Percentiles rank a stretch among this genome's conserved stretches.
Conservation (phyloP, 2,888 invertebrate genomes). For the Lottia scabra region DNA sequence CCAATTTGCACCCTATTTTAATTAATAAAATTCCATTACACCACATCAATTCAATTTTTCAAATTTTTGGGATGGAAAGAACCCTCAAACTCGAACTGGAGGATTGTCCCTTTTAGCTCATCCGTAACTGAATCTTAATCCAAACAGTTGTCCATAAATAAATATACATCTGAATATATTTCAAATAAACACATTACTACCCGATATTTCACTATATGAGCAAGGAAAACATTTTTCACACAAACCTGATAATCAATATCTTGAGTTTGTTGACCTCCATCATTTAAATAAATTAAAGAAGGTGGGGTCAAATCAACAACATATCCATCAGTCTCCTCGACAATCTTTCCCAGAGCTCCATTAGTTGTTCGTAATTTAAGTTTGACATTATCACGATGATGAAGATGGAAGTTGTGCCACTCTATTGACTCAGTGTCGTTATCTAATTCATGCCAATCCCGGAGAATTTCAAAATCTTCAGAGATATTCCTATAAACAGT, state of each 20-base stretch:
- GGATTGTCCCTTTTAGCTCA: no score
- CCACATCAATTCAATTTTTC: no score
- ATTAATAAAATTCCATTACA: no score
- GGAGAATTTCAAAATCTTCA: constrained; percentile 26
- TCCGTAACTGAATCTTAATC: no score
- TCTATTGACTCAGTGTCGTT: constrained; percentile 30
- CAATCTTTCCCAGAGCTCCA: constrained; percentile 39
- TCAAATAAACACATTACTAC: not conserved
- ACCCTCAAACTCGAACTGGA: no score
- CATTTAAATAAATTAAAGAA: constrained; percentile 33
- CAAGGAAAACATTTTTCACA: no score
- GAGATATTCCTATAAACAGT: constrained; percentile 23
- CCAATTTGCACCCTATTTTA: no score
- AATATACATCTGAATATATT: not conserved
- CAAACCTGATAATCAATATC: constrained; percentile 45
- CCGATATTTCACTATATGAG: no score
- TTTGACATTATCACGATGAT: constrained; percentile 46
- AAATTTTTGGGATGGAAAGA: no score
- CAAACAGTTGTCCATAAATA: no score
- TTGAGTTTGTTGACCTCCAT: constrained; percentile 30
- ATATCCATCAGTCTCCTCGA: constrained; percentile 36
- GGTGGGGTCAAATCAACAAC: constrained; percentile 54
- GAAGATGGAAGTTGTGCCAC: constrained; percentile 47
- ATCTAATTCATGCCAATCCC: constrained; percentile 36
- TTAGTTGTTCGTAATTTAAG: constrained; percentile 44